phyloP scores from a whole-genome alignment of 2,888 invertebrate species.

The Tipula confusa region DNA sequence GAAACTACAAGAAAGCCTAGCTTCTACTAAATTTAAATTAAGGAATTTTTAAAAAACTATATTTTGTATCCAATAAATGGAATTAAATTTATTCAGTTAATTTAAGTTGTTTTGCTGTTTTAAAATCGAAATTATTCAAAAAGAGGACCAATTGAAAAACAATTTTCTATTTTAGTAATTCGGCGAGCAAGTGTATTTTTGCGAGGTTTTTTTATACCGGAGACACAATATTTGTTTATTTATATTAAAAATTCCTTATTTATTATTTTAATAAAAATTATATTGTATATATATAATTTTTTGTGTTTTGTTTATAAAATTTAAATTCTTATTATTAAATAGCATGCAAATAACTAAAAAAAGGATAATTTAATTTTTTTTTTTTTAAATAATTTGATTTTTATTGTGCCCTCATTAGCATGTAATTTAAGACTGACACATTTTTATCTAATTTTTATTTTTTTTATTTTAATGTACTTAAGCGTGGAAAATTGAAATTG shows the following conservation, averaged over 20 bases:
- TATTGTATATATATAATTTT: background rate
- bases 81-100: background rate
- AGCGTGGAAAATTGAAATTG: background rate
- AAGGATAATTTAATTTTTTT: too few species aligned
- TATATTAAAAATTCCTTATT: background rate
- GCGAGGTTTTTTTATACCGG: background rate
- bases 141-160: background rate
- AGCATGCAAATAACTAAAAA: background rate
- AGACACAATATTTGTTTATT: background rate
- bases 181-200: background rate
- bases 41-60: conserved; percentile 5
- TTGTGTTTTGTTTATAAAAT: background rate
- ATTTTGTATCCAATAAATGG: background rate
- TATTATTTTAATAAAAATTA: too few species aligned
- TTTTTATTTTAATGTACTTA: background rate
- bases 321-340: background rate
- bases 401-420: background rate
- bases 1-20: conserved; percentile 20
- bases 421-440: background rate
- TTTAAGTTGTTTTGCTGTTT: background rate
- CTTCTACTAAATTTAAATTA: background rate
- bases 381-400: background rate
- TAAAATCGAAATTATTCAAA: background rate
- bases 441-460: too few species aligned
- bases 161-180: too few species aligned